phyloP scores from a whole-genome alignment of 2,888 invertebrate genomes.

The Standfussiana lucernea region DNA sequence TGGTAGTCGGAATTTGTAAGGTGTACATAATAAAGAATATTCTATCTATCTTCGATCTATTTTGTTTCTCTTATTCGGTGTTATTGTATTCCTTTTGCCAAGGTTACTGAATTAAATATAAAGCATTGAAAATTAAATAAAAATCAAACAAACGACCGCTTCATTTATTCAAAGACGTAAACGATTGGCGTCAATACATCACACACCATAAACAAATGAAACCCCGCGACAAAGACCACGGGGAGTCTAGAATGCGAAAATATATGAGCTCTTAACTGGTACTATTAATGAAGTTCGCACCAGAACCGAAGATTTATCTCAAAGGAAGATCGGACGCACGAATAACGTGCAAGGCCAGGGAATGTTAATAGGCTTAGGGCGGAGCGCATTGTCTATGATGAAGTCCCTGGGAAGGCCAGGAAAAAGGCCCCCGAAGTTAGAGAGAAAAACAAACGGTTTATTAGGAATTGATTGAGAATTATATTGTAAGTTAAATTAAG shows the following conservation, averaged over 20 bases:
- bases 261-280: slow-evolving; percentile 50
- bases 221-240: slow-evolving; percentile 6
- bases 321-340: slow-evolving; percentile 53
- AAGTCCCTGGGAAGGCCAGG: slow-evolving; percentile 33
- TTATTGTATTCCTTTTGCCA: not conserved
- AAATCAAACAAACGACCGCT: not conserved
- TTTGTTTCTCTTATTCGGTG: not conserved
- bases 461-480: not conserved
- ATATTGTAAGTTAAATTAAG: not conserved
- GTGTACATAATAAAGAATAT: no score
- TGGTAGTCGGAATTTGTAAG: no score
- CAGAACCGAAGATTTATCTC: slow-evolving; percentile 64
- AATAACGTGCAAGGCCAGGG: slow-evolving; percentile 63
- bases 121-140: not conserved
- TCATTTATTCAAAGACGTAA: not conserved
- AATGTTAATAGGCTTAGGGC: slow-evolving; percentile 68
- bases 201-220: slow-evolving; percentile 17
- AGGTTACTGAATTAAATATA: not conserved
- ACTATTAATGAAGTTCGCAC: slow-evolving; percentile 65
- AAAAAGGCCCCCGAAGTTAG: slow-evolving; percentile 24
- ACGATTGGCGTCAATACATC: slow-evolving; percentile 4
- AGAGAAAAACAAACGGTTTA: not conserved
- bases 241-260: slow-evolving; percentile 35
- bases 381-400: slow-evolving; percentile 59
- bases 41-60: no score